Evolutionary conservation across 1,140 invertebrate species (phyloP).

Genomic region (Brachionus angularis): DNA sequence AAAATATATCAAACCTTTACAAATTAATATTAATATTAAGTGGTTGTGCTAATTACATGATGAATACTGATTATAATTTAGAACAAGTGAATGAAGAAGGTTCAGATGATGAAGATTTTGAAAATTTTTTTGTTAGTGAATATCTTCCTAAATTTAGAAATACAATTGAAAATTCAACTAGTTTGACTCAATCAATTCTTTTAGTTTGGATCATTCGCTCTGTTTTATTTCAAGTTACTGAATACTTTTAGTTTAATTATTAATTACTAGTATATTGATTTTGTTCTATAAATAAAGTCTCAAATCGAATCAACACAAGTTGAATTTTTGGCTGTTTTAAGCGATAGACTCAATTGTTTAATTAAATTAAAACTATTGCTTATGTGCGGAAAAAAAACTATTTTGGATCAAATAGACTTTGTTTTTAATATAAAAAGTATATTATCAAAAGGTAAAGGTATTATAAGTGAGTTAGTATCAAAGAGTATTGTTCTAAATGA

Average conservation of each 20-base stretch:
- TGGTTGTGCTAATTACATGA: background rate
- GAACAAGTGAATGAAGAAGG: background rate
- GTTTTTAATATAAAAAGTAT: slow-evolving; percentile 27
- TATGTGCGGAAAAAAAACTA: background rate
- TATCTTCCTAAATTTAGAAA: slow-evolving; percentile 27
- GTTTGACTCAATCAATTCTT: background rate
- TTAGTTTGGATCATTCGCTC: background rate
- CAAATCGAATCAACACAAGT: slow-evolving; percentile 5
- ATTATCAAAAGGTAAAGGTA: slow-evolving; percentile 15
- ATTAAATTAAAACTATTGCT: slow-evolving; percentile 7
- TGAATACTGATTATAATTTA: background rate
- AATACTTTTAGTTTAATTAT: no score
- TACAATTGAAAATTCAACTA: slow-evolving; percentile 4
- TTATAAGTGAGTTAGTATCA: slow-evolving; percentile 31
- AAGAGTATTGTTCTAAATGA: slow-evolving; percentile 21
- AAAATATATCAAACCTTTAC: background rate
- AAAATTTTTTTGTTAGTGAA: background rate
- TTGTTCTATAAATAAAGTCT: no score
- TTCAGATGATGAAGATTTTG: slow-evolving; percentile 13
- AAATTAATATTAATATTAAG: slow-evolving; percentile 8
- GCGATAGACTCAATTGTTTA: background rate
- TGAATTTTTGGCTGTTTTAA: background rate
- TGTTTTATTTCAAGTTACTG: background rate
- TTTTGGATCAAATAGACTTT: slow-evolving; percentile 13
- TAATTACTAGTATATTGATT: no score